Evolutionary conservation across 2,113 vertebrate species (phyloP).

Genomic region (Anthoscopus minutus): DNA sequence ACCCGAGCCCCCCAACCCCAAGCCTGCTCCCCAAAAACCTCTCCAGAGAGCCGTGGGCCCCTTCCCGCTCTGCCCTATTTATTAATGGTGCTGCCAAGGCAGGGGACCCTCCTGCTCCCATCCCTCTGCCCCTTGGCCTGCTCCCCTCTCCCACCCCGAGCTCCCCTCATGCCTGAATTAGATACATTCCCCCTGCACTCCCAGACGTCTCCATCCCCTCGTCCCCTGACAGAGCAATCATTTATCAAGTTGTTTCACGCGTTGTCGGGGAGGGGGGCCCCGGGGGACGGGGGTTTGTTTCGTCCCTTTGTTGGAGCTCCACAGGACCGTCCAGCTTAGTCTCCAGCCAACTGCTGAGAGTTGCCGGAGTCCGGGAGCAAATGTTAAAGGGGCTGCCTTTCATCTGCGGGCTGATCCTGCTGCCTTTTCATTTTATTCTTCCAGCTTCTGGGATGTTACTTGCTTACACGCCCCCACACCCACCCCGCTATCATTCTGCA

Average conservation of each 20-base stretch:
- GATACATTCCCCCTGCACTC: conserved; percentile 61
- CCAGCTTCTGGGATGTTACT: conserved; percentile 52
- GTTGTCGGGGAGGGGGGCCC: conserved; percentile 70
- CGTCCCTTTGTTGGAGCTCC: conserved; percentile 75
- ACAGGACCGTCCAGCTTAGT: conserved; percentile 73
- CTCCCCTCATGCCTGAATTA: conserved; percentile 38
- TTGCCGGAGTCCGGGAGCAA: conserved; percentile 69
- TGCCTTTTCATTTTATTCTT: conserved; percentile 70
- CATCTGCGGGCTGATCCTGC: conserved; percentile 68
- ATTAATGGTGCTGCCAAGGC: not conserved
- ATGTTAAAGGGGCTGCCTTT: conserved; percentile 74
- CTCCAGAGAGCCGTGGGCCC: fast-evolving
- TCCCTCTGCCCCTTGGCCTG: not conserved
- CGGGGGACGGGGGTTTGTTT: conserved; percentile 69
- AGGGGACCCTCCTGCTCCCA: not conserved
- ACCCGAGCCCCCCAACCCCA: not conserved
- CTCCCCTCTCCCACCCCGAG: not conserved
- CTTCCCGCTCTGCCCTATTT: not conserved
- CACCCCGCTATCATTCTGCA: not conserved
- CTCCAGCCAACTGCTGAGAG: conserved; percentile 82
- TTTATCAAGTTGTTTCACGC: conserved; percentile 80
- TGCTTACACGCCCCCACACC: conserved; percentile 33
- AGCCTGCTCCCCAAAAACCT: not conserved
- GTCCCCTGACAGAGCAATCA: conserved; percentile 73
- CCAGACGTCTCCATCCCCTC: conserved; percentile 73